Percentiles rank a stretch among this genome's conserved stretches.
Conservation (phyloP, 2,113 vertebrate genomes). For the Pygoscelis antarcticus region DNA sequence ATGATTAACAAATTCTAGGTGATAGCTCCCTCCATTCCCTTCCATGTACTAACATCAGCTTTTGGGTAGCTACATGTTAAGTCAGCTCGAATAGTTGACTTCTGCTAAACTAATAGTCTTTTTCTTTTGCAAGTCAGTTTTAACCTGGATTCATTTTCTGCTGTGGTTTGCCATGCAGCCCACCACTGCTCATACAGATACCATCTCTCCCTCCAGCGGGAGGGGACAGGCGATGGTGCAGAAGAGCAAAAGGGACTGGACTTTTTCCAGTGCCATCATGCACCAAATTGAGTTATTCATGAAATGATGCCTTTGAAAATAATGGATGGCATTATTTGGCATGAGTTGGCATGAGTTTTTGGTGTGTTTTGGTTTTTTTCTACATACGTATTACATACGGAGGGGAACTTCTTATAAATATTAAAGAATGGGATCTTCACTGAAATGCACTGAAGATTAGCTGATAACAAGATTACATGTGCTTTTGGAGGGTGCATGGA, state of each 20-base stretch:
- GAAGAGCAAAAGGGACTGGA: not conserved
- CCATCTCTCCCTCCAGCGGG: accelerated
- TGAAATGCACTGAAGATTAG: not conserved
- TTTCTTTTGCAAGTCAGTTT: not conserved
- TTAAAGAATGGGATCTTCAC: not conserved
- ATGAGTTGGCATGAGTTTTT: not conserved
- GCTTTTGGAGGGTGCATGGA: not conserved
- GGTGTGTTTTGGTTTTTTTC: not conserved
- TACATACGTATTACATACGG: not conserved
- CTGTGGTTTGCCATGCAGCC: not conserved
- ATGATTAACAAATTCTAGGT: not conserved
- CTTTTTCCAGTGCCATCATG: not conserved
- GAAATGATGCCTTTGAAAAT: not conserved
- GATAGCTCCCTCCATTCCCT: not conserved
- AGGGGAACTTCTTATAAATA: not conserved
- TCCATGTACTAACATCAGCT: not conserved
- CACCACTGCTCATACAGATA: accelerated
- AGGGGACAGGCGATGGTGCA: not conserved
- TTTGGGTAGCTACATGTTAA: not conserved
- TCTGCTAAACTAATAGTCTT: not conserved
- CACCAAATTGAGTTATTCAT: not conserved
- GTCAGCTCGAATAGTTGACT: not conserved
- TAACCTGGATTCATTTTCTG: not conserved
- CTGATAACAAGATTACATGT: not conserved
- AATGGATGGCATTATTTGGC: not conserved